Evolutionary conservation across 2,797 vertebrate species (phyloP).

Genomic region (Periophthalmus magnuspinnatus): DNA sequence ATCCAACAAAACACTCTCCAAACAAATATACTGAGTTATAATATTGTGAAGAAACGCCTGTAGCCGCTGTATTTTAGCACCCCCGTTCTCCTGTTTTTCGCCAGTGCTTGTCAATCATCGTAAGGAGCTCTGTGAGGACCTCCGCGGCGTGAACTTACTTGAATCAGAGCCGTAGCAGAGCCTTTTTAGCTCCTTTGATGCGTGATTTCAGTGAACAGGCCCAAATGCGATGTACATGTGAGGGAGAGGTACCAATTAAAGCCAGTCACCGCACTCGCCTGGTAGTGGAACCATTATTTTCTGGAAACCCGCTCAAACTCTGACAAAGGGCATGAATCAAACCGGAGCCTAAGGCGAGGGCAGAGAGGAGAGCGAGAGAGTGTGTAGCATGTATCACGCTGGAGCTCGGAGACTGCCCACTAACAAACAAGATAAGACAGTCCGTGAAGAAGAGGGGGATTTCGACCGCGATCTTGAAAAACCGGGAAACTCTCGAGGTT

Average conservation of each 20-base stretch:
- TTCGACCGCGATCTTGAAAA: slow-evolving; percentile 38
- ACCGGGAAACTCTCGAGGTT: slow-evolving; percentile 40
- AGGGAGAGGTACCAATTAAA: slow-evolving; percentile 74
- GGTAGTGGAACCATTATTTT: slow-evolving; percentile 71
- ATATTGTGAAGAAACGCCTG: background rate
- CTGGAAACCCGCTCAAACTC: slow-evolving; percentile 68
- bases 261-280: slow-evolving; percentile 56
- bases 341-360: slow-evolving; percentile 68
- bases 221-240: slow-evolving; percentile 65
- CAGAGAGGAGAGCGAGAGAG: slow-evolving; percentile 43
- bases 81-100: background rate
- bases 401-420: slow-evolving; percentile 36
- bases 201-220: slow-evolving; percentile 67
- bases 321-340: slow-evolving; percentile 73
- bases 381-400: slow-evolving; percentile 32
- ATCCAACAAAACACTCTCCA: background rate
- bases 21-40: background rate
- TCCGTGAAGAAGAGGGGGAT: slow-evolving; percentile 33
- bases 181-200: slow-evolving; percentile 65
- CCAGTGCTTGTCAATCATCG: slow-evolving; percentile 9
- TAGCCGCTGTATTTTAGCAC: background rate
- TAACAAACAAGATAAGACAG: slow-evolving; percentile 66
- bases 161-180: slow-evolving; percentile 50
- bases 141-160: slow-evolving; percentile 48
- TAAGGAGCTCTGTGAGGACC: slow-evolving; percentile 33